phyloP scores from a whole-genome alignment of 2,113 vertebrate genomes.

The Talpa occidentalis region DNA sequence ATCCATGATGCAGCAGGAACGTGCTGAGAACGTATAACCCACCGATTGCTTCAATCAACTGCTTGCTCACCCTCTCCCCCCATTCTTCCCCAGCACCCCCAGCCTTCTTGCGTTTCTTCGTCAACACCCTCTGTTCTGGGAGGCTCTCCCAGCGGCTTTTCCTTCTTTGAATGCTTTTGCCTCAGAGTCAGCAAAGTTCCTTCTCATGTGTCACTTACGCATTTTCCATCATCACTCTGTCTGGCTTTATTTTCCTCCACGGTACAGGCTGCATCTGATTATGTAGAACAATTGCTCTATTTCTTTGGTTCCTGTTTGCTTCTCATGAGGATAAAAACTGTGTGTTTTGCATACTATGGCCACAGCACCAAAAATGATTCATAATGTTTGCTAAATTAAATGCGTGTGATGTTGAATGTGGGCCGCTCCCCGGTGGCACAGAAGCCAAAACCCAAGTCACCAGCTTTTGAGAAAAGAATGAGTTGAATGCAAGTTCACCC shows the following conservation, averaged over 20 bases:
- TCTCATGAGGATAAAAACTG: background rate
- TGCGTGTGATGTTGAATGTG: too few species aligned
- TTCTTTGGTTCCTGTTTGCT: background rate
- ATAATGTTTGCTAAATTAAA: background rate
- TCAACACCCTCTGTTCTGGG: background rate
- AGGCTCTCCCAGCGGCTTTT: too few species aligned
- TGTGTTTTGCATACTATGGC: background rate
- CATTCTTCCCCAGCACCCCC: too few species aligned
- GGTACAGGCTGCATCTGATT: background rate
- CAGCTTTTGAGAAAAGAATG: too few species aligned
- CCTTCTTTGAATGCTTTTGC: background rate
- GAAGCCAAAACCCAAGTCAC: too few species aligned
- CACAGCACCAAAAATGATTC: background rate
- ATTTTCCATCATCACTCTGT: background rate
- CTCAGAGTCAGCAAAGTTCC: rapidly evolving
- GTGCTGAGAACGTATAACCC: background rate
- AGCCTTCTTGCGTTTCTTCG: background rate
- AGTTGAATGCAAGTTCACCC: too few species aligned
- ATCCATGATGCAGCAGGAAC: background rate
- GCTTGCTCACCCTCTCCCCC: too few species aligned
- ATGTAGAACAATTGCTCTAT: background rate
- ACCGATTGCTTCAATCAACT: too few species aligned
- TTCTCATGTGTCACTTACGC: background rate
- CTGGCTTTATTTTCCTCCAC: background rate
- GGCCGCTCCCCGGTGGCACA: too few species aligned